Conservation (phyloP, 2,888 invertebrate genomes). For the Drosophila fulvimacula region DNA sequence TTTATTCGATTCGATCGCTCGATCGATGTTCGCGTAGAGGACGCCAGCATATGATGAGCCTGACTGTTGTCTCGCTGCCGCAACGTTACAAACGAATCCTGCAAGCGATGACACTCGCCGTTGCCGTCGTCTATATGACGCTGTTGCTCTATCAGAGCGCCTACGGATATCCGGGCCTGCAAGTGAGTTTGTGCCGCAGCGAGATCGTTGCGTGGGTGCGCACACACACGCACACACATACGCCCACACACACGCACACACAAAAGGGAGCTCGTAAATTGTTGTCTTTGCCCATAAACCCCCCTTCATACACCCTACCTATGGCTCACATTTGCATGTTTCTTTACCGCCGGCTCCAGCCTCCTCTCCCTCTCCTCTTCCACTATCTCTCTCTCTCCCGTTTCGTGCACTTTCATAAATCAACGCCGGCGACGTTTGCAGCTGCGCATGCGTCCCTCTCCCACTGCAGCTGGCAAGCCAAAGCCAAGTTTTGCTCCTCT, state of each 20-base stretch:
- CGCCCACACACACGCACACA: not conserved
- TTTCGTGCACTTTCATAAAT: slow-evolving; percentile 81
- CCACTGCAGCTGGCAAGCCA: not conserved
- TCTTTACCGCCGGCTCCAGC: slow-evolving; percentile 8
- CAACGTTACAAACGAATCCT: slow-evolving; percentile 85
- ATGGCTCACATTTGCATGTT: slow-evolving; percentile 57
- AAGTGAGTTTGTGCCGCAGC: slow-evolving; percentile 72
- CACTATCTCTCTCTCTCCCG: slow-evolving; percentile 3
- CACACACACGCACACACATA: not conserved
- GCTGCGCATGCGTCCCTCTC: slow-evolving; percentile 70
- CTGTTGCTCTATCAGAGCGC: slow-evolving; percentile 85
- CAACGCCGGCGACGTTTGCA: slow-evolving; percentile 75
- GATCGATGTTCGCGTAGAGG: slow-evolving; percentile 66
- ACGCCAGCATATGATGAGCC: slow-evolving; percentile 83
- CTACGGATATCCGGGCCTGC: slow-evolving; percentile 84
- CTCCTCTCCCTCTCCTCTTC: not conserved
- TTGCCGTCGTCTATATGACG: slow-evolving; percentile 84
- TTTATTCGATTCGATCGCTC: slow-evolving; percentile 33
- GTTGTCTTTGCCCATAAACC: slow-evolving; percentile 47
- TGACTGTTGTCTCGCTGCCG: slow-evolving; percentile 85
- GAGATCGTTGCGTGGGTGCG: slow-evolving; percentile 39
- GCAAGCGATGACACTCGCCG: slow-evolving; percentile 85
- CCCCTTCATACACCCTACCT: not conserved
- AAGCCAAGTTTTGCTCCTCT: slow-evolving; percentile 12
- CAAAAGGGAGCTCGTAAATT: slow-evolving; percentile 50